A percentile compares a stretch with the other conserved stretches of the same genome.
phyloP scores from a whole-genome alignment of 2,113 vertebrate species.

The Megalops atlanticus region DNA sequence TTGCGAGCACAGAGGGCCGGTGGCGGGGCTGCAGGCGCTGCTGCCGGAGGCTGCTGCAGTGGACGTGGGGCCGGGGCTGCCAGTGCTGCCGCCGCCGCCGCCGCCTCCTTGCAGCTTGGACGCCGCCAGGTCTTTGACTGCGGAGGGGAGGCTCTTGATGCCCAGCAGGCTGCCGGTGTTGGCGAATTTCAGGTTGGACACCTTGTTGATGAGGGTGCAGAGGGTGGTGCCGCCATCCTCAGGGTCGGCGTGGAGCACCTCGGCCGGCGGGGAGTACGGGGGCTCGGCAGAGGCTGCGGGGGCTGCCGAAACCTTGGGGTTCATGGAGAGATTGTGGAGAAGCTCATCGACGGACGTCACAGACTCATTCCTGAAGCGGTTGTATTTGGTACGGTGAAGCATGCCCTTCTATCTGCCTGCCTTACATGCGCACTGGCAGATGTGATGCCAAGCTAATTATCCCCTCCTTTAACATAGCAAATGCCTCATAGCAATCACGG shows the following conservation, averaged over 20 bases:
- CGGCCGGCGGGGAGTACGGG: constrained; percentile 79
- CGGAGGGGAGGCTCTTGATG: constrained; percentile 92
- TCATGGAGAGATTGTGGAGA: constrained; percentile 94
- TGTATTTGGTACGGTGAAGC: constrained; percentile 99
- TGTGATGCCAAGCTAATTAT: constrained; percentile 78
- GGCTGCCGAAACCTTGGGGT: constrained; percentile 88
- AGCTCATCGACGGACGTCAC: constrained; percentile 98
- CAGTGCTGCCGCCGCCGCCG: constrained; percentile 61
- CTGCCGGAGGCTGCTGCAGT: constrained; percentile 73
- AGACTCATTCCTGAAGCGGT: constrained; percentile 99
- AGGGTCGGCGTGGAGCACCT: constrained; percentile 77
- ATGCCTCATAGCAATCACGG: constrained; percentile 69
- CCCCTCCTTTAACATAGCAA: constrained; percentile 87
- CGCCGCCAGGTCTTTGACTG: constrained; percentile 93
- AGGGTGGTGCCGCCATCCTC: constrained; percentile 93
- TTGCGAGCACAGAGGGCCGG: constrained; percentile 78
- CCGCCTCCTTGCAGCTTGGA: constrained; percentile 91
- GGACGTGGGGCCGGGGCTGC: constrained; percentile 75
- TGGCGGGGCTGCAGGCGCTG: constrained; percentile 78
- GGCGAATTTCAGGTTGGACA: constrained; percentile 96
- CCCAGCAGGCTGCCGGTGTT: constrained; percentile 86
- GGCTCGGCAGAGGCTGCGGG: constrained; percentile 78
- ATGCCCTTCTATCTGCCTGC: constrained; percentile 93
- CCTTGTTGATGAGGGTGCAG: constrained; percentile 96
- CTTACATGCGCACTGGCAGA: constrained; percentile 86